Evolutionary conservation across 2,888 invertebrate species (phyloP).

Genomic region (Stenodera caucasica): DNA sequence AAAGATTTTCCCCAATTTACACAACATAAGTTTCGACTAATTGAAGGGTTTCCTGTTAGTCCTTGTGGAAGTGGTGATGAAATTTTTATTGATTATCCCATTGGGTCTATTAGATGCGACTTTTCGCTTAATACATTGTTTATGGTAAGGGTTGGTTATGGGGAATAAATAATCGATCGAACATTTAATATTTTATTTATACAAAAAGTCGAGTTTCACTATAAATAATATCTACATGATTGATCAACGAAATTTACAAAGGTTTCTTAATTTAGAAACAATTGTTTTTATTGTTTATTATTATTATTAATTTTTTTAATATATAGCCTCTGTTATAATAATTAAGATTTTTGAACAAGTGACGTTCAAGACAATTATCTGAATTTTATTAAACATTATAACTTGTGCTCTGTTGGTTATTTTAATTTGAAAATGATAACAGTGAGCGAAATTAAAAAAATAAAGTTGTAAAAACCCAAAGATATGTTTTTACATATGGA

Average conservation of each 20-base stretch:
- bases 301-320: background rate
- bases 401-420: slow-evolving; percentile 14
- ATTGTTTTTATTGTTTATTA: background rate
- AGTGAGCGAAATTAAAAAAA: background rate
- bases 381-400: background rate
- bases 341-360: slow-evolving; percentile 2
- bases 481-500: slow-evolving; percentile 33
- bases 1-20: too few relatives aligned
- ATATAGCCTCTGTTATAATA: background rate
- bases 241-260: slow-evolving; percentile 27
- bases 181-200: slow-evolving; percentile 41
- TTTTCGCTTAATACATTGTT: too few relatives aligned
- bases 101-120: too few relatives aligned
- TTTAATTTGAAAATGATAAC: background rate
- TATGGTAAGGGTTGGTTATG: background rate
- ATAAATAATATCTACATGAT: slow-evolving; percentile 42
- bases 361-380: slow-evolving; percentile 1
- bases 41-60: too few relatives aligned
- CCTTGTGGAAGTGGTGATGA: too few relatives aligned
- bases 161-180: slow-evolving; percentile 12
- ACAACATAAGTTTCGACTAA: too few relatives aligned
- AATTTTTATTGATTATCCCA: too few relatives aligned
- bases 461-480: slow-evolving; percentile 25
- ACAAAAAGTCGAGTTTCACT: slow-evolving; percentile 40
- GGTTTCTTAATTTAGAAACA: slow-evolving; percentile 12